A percentile compares a stretch with the other conserved stretches of the same genome.
Evolutionary conservation across 2,888 invertebrate genomes (phyloP).

Genomic region (Coremacera marginata): DNA sequence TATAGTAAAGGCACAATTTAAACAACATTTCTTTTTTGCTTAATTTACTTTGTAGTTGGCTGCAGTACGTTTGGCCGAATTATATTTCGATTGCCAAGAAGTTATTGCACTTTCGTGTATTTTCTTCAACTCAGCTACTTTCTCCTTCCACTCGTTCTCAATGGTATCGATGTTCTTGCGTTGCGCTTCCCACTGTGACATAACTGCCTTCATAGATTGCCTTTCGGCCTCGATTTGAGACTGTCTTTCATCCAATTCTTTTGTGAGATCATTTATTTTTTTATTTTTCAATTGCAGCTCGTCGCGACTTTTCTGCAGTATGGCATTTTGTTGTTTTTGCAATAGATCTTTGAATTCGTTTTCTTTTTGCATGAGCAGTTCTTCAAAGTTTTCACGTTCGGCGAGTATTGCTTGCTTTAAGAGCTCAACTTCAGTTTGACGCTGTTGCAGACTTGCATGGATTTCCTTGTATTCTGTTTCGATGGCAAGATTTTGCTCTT

Average conservation of each 20-base stretch:
- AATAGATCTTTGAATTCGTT: conserved; percentile 50
- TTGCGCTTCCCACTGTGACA: conserved; percentile 69
- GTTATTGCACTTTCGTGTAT: conserved; percentile 70
- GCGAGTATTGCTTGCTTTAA: conserved; percentile 66
- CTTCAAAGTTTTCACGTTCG: conserved; percentile 64
- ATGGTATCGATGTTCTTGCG: conserved; percentile 70
- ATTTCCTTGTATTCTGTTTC: conserved; percentile 60
- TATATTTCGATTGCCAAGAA: conserved; percentile 73
- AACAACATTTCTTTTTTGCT: background rate
- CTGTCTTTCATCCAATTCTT: conserved; percentile 63
- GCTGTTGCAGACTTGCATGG: conserved; percentile 57
- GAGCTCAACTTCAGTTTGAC: conserved; percentile 64
- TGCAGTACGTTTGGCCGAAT: conserved; percentile 75
- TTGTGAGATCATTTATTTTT: conserved; percentile 62
- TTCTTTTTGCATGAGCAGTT: conserved; percentile 59
- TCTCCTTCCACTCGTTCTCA: conserved; percentile 70
- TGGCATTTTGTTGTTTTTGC: conserved; percentile 57
- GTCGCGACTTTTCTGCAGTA: conserved; percentile 59
- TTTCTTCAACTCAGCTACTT: conserved; percentile 70
- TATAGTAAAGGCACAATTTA: too few relatives aligned
- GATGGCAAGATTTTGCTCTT: conserved; percentile 54
- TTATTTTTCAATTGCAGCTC: conserved; percentile 70
- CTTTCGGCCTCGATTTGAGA: conserved; percentile 69
- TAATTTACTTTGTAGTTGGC: conserved; percentile 72
- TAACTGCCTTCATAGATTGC: conserved; percentile 69